Conservation (phyloP, 2,797 vertebrate species). For the Diglossa cyanea region DNA sequence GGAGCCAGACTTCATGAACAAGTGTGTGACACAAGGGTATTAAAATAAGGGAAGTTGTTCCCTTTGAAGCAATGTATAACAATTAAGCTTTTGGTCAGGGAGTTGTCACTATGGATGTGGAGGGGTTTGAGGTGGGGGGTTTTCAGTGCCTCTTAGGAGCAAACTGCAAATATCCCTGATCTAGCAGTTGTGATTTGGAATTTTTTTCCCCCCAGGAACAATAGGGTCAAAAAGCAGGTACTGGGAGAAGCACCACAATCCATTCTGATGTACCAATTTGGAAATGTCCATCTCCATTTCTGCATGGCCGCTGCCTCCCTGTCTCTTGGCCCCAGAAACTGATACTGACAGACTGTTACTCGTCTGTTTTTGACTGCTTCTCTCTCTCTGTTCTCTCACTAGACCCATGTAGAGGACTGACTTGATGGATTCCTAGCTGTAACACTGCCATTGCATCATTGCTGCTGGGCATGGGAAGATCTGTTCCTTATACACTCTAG, state of each 20-base stretch:
- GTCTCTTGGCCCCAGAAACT: not conserved
- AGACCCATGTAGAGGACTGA: accelerated
- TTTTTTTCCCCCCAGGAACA: not conserved
- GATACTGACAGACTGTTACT: not conserved
- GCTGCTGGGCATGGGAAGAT: not conserved
- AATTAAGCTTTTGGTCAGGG: not conserved
- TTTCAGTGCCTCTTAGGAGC: not conserved
- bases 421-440: not conserved
- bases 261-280: not conserved
- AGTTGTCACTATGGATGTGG: not conserved
- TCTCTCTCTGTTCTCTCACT: not conserved
- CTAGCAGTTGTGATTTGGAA: not conserved
- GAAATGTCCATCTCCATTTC: not conserved
- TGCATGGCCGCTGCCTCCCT: not conserved
- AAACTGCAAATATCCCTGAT: not conserved
- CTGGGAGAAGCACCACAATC: not conserved
- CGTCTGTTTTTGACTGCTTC: not conserved
- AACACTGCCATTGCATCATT: not conserved
- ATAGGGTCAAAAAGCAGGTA: not conserved
- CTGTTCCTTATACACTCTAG: not conserved
- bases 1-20: not conserved
- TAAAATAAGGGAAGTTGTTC: not conserved
- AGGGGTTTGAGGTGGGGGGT: not conserved
- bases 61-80: not conserved
- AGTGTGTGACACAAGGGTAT: not conserved